Percentiles rank a stretch among this genome's conserved stretches.
phyloP scores from a whole-genome alignment of 1,140 invertebrate species.

The Panagrolaimus sp. region DNA sequence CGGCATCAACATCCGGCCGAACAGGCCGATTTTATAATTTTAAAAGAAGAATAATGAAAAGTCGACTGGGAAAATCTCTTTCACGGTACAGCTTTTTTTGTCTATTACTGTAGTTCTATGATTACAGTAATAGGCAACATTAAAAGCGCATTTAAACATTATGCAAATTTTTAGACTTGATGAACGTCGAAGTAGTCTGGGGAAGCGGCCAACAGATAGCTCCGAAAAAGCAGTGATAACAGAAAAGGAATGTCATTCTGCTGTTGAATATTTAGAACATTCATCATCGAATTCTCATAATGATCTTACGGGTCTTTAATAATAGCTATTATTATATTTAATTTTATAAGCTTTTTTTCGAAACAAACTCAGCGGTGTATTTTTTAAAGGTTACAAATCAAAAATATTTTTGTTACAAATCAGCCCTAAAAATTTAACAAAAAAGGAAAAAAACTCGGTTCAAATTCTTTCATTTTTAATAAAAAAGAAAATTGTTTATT shows the following conservation, averaged over 20 bases:
- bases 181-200: neutral
- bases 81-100: neutral
- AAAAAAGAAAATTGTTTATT: too few relatives aligned
- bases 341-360: too few relatives aligned
- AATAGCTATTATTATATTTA: neutral
- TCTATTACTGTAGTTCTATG: neutral
- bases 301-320: constrained; percentile 6
- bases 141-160: neutral
- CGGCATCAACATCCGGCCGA: neutral
- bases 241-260: constrained; percentile 9
- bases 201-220: neutral
- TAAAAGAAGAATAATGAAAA: constrained; percentile 4
- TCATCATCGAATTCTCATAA: constrained; percentile 8
- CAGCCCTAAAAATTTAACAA: too few relatives aligned
- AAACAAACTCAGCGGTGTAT: too few relatives aligned
- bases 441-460: too few relatives aligned
- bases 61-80: neutral
- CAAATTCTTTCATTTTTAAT: too few relatives aligned
- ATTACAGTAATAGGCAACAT: too few relatives aligned
- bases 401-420: too few relatives aligned
- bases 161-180: neutral
- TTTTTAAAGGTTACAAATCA: too few relatives aligned
- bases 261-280: constrained; percentile 9
- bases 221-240: neutral
- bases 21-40: constrained; percentile 7